phyloP scores from a whole-genome alignment of 2,888 invertebrate genomes.

The Hyposoter dolosus region DNA sequence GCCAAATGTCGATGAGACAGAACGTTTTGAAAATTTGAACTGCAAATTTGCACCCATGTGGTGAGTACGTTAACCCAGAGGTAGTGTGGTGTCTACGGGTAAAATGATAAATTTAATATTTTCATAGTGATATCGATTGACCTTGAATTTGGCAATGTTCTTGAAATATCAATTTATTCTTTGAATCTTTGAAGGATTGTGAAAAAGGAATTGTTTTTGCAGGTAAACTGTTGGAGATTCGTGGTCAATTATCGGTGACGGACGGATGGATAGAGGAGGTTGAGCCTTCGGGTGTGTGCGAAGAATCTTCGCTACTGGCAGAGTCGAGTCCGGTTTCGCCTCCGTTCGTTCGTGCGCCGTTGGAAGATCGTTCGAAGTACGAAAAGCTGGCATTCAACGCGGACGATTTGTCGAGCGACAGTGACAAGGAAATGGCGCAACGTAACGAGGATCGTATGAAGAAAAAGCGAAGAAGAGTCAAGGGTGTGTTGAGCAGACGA shows the following conservation, averaged over 20 bases:
- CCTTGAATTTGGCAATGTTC: neutral
- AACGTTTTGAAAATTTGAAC: neutral
- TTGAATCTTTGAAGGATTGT: neutral
- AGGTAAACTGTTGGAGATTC: slow-evolving; percentile 75
- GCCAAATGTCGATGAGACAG: no score
- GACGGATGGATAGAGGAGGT: slow-evolving; percentile 78
- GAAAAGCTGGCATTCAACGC: slow-evolving; percentile 89
- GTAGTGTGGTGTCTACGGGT: neutral
- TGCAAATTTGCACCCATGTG: no score
- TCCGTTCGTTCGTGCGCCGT: slow-evolving; percentile 87
- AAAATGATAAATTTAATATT: neutral
- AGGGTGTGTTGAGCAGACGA: slow-evolving; percentile 74
- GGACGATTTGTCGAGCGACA: slow-evolving; percentile 86
- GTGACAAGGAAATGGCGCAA: slow-evolving; percentile 82
- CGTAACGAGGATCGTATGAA: slow-evolving; percentile 84
- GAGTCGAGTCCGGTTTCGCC: slow-evolving; percentile 84
- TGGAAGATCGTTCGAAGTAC: slow-evolving; percentile 91
- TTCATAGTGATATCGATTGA: neutral
- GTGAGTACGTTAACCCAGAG: no score
- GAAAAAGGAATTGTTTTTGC: slow-evolving; percentile 62
- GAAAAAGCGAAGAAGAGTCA: slow-evolving; percentile 78
- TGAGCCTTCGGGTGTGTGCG: slow-evolving; percentile 79
- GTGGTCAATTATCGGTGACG: slow-evolving; percentile 69
- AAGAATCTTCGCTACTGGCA: slow-evolving; percentile 84
- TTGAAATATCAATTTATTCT: neutral